Conservation (phyloP, 2,888 invertebrate genomes). For the Lypha dubia region DNA sequence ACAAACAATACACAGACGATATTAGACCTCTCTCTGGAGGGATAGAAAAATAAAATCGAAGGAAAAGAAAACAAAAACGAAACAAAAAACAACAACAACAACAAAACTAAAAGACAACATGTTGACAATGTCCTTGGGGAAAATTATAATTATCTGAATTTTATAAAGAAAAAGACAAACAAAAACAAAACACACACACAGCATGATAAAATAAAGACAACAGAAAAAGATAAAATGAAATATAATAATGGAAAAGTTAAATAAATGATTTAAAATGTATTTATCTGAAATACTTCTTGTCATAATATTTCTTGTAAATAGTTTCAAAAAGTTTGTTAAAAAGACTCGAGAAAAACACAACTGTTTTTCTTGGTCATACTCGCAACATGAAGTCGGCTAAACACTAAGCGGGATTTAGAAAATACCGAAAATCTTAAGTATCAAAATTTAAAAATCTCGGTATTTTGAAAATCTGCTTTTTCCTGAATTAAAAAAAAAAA, state of each 20-base stretch:
- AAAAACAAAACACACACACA: conserved; percentile 18
- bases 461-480: too few species aligned
- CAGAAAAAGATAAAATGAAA: too few species aligned
- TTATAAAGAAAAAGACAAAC: conserved; percentile 40
- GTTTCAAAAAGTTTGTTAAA: neutral
- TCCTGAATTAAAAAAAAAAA: too few species aligned
- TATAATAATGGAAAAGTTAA: conserved; percentile 46
- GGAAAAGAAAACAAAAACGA: conserved; percentile 20
- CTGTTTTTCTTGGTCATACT: too few species aligned
- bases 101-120: conserved; percentile 69
- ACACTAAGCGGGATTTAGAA: too few species aligned
- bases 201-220: conserved; percentile 44
- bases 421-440: too few species aligned
- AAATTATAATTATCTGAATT: conserved; percentile 68
- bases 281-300: conserved; percentile 6
- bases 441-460: too few species aligned
- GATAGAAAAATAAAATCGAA: too few species aligned
- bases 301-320: neutral
- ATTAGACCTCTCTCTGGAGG: conserved; percentile 33
- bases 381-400: too few species aligned
- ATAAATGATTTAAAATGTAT: conserved; percentile 56
- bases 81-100: conserved; percentile 25
- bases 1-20: conserved; percentile 50
- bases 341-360: neutral
- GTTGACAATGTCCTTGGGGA: conserved; percentile 71